These are phyloP conservation scores for Parauchenoglanis ngamensis DNA, from an alignment of 2,797 vertebrate genomes.

Conservation along the genomic window DNA sequence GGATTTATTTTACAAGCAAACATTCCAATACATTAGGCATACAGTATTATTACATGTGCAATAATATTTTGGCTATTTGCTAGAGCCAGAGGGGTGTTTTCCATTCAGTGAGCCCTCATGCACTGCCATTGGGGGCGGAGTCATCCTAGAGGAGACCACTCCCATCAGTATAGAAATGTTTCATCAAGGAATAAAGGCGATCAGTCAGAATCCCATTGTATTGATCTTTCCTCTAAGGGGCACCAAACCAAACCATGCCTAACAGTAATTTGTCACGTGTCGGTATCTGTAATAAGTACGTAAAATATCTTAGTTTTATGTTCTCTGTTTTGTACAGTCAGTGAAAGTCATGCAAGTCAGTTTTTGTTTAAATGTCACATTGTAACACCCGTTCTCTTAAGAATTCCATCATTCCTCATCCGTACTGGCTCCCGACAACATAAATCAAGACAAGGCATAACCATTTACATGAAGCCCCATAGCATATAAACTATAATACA, in stretches of 20 bases:
- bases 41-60: background rate
- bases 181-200: background rate
- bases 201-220: background rate
- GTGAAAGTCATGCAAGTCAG: background rate
- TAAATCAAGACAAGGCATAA: background rate
- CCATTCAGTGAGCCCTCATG: background rate
- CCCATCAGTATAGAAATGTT: background rate
- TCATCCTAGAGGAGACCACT: background rate
- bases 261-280: background rate
- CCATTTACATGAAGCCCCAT: background rate
- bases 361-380: background rate
- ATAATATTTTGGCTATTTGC: slow-evolving; percentile 1
- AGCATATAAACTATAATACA: background rate
- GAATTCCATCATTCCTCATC: background rate
- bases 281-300: background rate
- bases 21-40: background rate
- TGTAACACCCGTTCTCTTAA: too few relatives aligned
- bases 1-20: background rate
- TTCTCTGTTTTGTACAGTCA: background rate
- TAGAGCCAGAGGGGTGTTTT: background rate
- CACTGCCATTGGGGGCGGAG: background rate
- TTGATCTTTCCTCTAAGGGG: background rate
- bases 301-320: background rate
- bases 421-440: background rate
- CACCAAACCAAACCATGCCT: background rate